A percentile compares a stretch with the other conserved stretches of the same genome.
Conservation (phyloP, 2,797 vertebrate genomes). For the Antennarius maculatus region DNA sequence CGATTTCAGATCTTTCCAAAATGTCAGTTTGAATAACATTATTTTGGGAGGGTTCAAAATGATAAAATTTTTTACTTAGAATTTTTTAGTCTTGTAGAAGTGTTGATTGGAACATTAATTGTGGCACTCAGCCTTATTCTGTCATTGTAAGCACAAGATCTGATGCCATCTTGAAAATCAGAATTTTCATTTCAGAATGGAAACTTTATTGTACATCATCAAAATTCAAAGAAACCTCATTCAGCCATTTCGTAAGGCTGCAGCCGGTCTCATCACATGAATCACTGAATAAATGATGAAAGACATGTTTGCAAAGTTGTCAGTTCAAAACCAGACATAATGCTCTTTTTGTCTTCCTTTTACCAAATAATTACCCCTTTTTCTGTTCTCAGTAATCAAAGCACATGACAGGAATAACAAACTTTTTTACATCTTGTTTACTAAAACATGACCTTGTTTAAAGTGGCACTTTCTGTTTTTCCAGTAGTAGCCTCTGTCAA, state of each 20-base stretch:
- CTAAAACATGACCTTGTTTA: conserved; percentile 1
- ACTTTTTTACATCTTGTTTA: conserved; percentile 27
- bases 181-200: conserved; percentile 29
- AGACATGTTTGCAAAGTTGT: too few relatives aligned
- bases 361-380: conserved; percentile 22
- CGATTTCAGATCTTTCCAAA: too few relatives aligned
- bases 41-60: too few relatives aligned
- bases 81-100: neutral
- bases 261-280: conserved; percentile 33
- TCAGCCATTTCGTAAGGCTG: neutral
- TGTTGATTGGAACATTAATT: neutral
- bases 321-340: conserved; percentile 26
- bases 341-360: conserved; percentile 28
- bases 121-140: neutral
- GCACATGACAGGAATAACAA: neutral
- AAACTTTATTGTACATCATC: conserved; percentile 27
- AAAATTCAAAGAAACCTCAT: conserved; percentile 31
- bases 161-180: conserved; percentile 15
- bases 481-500: neutral
- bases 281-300: neutral
- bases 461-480: conserved; percentile 1
- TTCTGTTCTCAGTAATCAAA: conserved; percentile 22
- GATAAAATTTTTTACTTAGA: neutral
- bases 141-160: neutral
- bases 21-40: too few relatives aligned